Base-by-base conservation (phyloP, 2,797 vertebrate genomes). In the Chloroceryle inda region DNA sequence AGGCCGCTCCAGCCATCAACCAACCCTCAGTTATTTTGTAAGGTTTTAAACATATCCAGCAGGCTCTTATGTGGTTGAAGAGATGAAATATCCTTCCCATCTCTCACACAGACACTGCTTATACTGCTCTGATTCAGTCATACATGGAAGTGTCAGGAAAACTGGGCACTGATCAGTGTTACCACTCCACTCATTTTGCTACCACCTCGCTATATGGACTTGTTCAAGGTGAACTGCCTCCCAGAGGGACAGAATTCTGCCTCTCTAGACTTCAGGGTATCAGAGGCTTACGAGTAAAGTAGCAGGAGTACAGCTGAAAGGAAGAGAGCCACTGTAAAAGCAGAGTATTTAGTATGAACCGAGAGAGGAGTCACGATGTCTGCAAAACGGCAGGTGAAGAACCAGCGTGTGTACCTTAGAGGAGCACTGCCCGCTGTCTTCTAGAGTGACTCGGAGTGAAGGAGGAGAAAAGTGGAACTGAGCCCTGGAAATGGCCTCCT, bases 41-140 rank as follows among this genome's bases (percentile, higher is more conserved):
- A 55, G 69, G 66, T 38, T 84, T 92, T 88, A 78, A 78, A 66
- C 0, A 0, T 5, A 90, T 24, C 66, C 82, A 89, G 31, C 69
- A 91, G 79, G 50, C 7, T 89, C 37, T 90, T 35, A 42, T 0
- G 0, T 58, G n/a, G 33, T 18, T 88, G 40, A 83, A 82, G 86
- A 47, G 45, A 59, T 77, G 61, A 8, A 35, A 83, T 16, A 49
- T 6, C 58, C 55, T 78, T 72, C 63, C 68, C 11, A 1, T 86
- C 73, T 85, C 83, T 90, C 67, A 86, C 1, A 0, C 66, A 81
- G 61, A 73, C 33, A 27, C 44, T 92, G 31, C 62, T 67, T 71
- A 56, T 73, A 67, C 67, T 93, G 77, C 59, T 92, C 80, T 61
- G 63, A 62, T 88, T 93, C 92, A 86, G 85, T 79, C 85, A 47